phyloP scores from a whole-genome alignment of 2,797 vertebrate genomes.

The Erpetoichthys calabaricus region DNA sequence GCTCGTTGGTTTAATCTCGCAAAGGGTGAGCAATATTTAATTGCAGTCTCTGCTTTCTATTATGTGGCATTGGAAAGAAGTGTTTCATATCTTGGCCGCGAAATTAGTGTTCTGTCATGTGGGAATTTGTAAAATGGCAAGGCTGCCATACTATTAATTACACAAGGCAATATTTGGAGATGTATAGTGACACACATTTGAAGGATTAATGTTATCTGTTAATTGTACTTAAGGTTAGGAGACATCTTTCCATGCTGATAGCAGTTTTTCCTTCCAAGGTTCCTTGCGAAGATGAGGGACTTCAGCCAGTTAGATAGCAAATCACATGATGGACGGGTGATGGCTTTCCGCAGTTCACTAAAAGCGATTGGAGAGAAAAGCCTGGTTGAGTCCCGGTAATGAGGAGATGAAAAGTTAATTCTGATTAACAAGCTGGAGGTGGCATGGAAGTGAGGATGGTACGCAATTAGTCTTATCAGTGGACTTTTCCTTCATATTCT shows the following conservation, averaged over 20 bases:
- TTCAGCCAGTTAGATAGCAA: too few species aligned
- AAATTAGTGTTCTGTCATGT: constrained; percentile 34
- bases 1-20: constrained; percentile 33
- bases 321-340: too few species aligned
- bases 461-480: too few species aligned
- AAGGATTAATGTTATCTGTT: constrained; percentile 26
- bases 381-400: too few species aligned
- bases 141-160: constrained; percentile 38
- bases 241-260: constrained; percentile 12
- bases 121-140: constrained; percentile 31
- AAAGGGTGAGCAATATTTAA: constrained; percentile 44
- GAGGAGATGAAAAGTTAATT: too few species aligned
- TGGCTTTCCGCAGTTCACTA: too few species aligned
- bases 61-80: constrained; percentile 45
- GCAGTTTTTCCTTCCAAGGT: constrained; percentile 14
- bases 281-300: too few species aligned
- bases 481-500: too few species aligned
- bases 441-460: too few species aligned
- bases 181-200: constrained; percentile 31
- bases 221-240: constrained; percentile 16
- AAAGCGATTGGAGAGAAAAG: too few species aligned
- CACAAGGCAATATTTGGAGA: constrained; percentile 22
- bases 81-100: constrained; percentile 38
- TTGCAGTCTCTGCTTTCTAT: constrained; percentile 38
- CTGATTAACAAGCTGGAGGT: too few species aligned